Evolutionary conservation across 2,888 invertebrate species (phyloP).

Genomic region (Eristalis arbustorum): DNA sequence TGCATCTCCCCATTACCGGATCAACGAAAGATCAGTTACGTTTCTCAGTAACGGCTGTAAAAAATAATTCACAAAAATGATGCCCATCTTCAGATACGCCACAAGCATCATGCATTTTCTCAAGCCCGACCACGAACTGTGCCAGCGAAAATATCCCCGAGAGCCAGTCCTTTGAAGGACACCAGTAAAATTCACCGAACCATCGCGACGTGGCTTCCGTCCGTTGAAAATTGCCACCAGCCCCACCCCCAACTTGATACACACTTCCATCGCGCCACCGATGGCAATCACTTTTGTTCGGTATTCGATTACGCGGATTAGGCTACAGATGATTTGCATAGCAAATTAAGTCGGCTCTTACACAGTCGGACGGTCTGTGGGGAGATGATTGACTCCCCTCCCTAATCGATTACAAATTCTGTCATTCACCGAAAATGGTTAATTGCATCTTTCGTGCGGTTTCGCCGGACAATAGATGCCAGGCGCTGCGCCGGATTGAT

Average conservation of each 20-base stretch:
- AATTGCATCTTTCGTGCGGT: constrained; percentile 29
- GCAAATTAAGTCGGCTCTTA: constrained; percentile 12
- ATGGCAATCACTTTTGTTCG: constrained; percentile 18
- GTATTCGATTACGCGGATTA: constrained; percentile 20
- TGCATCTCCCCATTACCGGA: constrained; percentile 79
- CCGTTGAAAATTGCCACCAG: background rate
- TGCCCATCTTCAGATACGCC: constrained; percentile 56
- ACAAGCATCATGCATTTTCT: constrained; percentile 40
- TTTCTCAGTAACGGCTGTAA: constrained; percentile 51
- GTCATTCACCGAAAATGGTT: constrained; percentile 2
- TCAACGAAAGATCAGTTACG: too few species aligned
- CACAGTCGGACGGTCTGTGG: background rate
- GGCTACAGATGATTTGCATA: constrained; percentile 20
- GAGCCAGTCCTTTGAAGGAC: background rate
- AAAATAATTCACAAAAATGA: background rate
- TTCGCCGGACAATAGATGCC: background rate
- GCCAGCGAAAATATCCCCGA: constrained; percentile 11
- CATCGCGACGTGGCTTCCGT: background rate
- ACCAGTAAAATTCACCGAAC: background rate
- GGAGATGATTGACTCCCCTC: background rate
- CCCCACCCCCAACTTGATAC: background rate
- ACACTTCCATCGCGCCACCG: background rate
- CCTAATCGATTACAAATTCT: too few species aligned
- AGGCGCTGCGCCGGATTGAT: background rate
- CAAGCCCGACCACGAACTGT: constrained; percentile 25